Evolutionary conservation across 2,113 vertebrate genomes (phyloP).

Genomic region (Symphodus melops): DNA sequence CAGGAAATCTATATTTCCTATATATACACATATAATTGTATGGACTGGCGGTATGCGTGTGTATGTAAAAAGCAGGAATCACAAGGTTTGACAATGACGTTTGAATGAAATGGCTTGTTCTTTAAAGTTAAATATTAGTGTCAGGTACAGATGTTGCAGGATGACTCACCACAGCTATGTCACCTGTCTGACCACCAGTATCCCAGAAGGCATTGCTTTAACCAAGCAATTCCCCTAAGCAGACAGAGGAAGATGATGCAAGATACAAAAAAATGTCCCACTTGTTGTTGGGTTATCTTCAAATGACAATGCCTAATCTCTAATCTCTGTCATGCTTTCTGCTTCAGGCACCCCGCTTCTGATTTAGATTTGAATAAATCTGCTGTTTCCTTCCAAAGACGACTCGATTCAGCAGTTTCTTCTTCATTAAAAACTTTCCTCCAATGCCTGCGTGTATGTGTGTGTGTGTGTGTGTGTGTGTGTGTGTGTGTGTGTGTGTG

Average conservation of each 20-base stretch:
- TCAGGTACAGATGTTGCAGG: conserved; percentile 63
- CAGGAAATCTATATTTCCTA: conserved; percentile 33
- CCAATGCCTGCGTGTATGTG: conserved; percentile 2
- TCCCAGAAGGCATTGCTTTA: conserved; percentile 64
- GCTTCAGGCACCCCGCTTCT: conserved; percentile 46
- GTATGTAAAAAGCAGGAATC: background rate
- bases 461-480: conserved; percentile 10
- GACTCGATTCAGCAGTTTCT: conserved; percentile 58
- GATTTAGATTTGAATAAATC: conserved; percentile 68
- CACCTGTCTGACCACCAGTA: conserved; percentile 71
- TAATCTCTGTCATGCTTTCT: conserved; percentile 59
- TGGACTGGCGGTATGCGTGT: conserved; percentile 15
- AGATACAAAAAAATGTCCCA: conserved; percentile 24
- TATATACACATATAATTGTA: conserved; percentile 4
- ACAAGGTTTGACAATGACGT: conserved; percentile 8
- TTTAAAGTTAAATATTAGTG: conserved; percentile 37
- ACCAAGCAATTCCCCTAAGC: conserved; percentile 37
- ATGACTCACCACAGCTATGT: conserved; percentile 78
- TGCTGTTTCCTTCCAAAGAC: conserved; percentile 54
- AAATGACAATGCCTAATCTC: conserved; percentile 45
- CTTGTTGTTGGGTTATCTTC: conserved; percentile 39
- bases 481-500: conserved; percentile 6
- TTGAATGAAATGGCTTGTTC: conserved; percentile 21
- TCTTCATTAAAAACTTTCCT: conserved; percentile 25
- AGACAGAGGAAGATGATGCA: conserved; percentile 49